Conservation (phyloP, 2,888 invertebrate genomes). For the Lasioglossum vierecki region DNA sequence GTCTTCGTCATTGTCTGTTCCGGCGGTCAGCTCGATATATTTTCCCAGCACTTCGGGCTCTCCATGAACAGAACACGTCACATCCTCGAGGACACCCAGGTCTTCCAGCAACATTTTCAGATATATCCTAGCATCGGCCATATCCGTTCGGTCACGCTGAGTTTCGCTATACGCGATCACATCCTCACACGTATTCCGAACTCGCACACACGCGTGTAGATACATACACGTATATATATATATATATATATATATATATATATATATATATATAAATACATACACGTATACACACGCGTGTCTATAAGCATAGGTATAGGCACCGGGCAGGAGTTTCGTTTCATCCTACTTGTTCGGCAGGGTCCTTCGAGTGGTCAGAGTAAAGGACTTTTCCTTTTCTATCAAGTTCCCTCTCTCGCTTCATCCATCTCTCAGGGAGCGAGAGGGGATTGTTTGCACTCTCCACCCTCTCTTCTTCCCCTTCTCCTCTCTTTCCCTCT, state of each 20-base stretch:
- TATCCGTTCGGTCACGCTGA: conserved; percentile 58
- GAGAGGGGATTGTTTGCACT: conserved; percentile 57
- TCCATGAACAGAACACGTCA: conserved; percentile 60
- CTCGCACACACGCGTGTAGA: neutral
- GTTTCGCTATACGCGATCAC: conserved; percentile 41
- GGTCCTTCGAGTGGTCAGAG: conserved; percentile 66
- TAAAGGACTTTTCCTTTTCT: conserved; percentile 59
- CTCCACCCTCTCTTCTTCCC: conserved; percentile 28
- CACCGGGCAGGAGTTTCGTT: conserved; percentile 66
- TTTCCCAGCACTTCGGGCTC: conserved; percentile 65
- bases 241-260: no score
- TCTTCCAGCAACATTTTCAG: conserved; percentile 51
- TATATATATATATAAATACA: no score
- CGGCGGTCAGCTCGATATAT: conserved; percentile 60
- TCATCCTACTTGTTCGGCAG: conserved; percentile 66
- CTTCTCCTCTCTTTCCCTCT: conserved; percentile 19
- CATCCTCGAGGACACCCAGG: conserved; percentile 55
- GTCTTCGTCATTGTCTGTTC: conserved; percentile 37
- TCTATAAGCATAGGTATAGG: conserved; percentile 39
- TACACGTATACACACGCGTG: neutral
- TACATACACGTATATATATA: neutral
- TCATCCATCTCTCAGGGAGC: conserved; percentile 13
- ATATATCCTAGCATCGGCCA: conserved; percentile 61
- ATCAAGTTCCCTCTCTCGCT: conserved; percentile 38
- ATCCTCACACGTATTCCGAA: neutral